Percentiles rank a stretch among this genome's conserved stretches.
phyloP scores from a whole-genome alignment of 2,888 invertebrate species.

The Drosophila multiciliata region DNA sequence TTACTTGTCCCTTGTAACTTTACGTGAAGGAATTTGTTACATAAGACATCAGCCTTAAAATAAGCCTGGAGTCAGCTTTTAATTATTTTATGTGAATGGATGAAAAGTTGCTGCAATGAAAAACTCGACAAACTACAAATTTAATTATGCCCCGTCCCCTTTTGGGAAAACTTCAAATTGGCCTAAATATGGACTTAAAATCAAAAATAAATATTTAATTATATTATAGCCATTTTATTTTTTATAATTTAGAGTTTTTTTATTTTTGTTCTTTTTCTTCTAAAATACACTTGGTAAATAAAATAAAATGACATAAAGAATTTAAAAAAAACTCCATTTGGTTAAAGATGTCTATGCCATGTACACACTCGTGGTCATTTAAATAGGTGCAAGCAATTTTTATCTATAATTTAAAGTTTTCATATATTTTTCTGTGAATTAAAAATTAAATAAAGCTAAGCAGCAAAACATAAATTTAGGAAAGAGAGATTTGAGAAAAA shows the following conservation, averaged over 20 bases:
- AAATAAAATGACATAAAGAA: background rate
- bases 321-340: background rate
- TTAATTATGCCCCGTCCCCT: background rate
- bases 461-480: background rate
- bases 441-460: background rate
- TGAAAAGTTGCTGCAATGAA: background rate
- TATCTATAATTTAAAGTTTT: background rate
- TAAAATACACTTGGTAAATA: background rate
- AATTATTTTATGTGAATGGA: background rate
- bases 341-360: background rate
- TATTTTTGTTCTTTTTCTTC: background rate
- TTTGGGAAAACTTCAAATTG: background rate
- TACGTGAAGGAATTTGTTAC: background rate
- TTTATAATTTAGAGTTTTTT: background rate
- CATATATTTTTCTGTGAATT: background rate
- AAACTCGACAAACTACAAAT: background rate
- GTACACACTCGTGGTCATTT: background rate
- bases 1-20: background rate
- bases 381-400: background rate
- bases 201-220: too few species aligned
- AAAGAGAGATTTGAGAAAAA: too few species aligned
- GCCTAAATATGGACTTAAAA: too few species aligned
- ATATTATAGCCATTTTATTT: background rate
- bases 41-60: background rate
- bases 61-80: background rate